These are phyloP conservation scores for Belgica antarctica DNA, from an alignment of 2,888 invertebrate species.

Conservation along the genomic window DNA sequence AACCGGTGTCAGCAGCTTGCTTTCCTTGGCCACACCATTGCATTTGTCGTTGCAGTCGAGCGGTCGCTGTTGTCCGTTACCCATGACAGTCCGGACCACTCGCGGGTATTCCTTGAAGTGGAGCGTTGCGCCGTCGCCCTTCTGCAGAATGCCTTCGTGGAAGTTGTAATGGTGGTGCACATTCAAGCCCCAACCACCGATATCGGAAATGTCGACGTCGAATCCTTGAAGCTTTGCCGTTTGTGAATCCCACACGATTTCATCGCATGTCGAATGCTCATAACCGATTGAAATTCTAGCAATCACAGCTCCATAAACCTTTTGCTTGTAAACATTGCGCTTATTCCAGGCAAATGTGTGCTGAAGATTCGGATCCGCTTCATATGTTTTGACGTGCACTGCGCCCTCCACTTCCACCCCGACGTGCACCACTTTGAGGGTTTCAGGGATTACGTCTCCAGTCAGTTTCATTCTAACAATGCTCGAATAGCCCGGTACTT, in stretches of 20 bases:
- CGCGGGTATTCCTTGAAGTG: constrained; percentile 91
- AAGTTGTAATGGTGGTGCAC: constrained; percentile 99
- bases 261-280: constrained; percentile 82
- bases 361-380: constrained; percentile 91
- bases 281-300: constrained; percentile 91
- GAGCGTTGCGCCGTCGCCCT: constrained; percentile 93
- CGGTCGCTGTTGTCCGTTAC: constrained; percentile 82
- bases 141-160: constrained; percentile 95
- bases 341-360: constrained; percentile 99
- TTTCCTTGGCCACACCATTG: constrained; percentile 82
- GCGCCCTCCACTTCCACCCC: constrained; percentile 91
- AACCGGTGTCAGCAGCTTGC: constrained; percentile 86
- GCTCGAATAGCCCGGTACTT: constrained; percentile 90
- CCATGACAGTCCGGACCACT: constrained; percentile 89
- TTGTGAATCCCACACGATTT: constrained; percentile 94
- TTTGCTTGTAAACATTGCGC: constrained; percentile 94
- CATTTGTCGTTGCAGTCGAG: constrained; percentile 84
- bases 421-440: constrained; percentile 85
- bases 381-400: constrained; percentile 88
- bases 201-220: constrained; percentile 94
- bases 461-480: constrained; percentile 89
- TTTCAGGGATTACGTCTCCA: constrained; percentile 73
- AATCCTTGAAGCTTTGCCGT: constrained; percentile 92
- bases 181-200: constrained; percentile 96
- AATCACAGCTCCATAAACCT: constrained; percentile 85